Evolutionary conservation across 2,888 invertebrate genomes (phyloP), one percentile per base, ranked within the genome.

Genomic region (Aphrophora alni): DNA sequence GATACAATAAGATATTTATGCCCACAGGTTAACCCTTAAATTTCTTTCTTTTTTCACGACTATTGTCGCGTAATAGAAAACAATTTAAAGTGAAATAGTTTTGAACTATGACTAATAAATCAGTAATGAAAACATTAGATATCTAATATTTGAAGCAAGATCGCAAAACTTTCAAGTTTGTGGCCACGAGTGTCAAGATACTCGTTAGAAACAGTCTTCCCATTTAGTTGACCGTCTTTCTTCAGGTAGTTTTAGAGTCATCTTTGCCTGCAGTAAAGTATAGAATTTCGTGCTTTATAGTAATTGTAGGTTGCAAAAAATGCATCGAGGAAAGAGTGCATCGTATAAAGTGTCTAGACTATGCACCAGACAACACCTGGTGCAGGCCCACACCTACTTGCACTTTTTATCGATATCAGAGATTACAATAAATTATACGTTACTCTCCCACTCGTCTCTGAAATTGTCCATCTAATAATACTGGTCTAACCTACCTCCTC

Each of bases 391-490:
- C 59, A 59, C 59, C 59, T 59, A 59, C 59, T 59, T 59, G 59
- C 59, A 59, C 59, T 59, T 59, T 59, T 59, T 59, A 59, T 59
- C 59, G 59, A 59, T 59, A 59, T 59, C 59, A 21, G 59, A 59
- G 59, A 59, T 59, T 59, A 59, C 59, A 59, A 59, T 59, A 59
- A 59, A 59, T 59, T 59, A 59, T 59, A 59, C 59, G 59, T 59
- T 59, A 59, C 12, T 59, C 59, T 59, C 59, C 21, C 59, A 59
- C 59, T 59, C 21, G 59, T 44, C 44, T 44, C 44, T 44, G 44
- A 44, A 44, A 44, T 44, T 44, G 44, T 59, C 59, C 59, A 59
- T 59, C 59, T 59, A 59, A 59, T 59, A 59, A 59, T 21, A 59
- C 59, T 59, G 4, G 59, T 59, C 59, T 59, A 14, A 4, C 59